Evolutionary conservation across 2,113 vertebrate species (phyloP), one percentile per base, ranked within the genome.

Genomic region (Tiliqua scincoides): DNA sequence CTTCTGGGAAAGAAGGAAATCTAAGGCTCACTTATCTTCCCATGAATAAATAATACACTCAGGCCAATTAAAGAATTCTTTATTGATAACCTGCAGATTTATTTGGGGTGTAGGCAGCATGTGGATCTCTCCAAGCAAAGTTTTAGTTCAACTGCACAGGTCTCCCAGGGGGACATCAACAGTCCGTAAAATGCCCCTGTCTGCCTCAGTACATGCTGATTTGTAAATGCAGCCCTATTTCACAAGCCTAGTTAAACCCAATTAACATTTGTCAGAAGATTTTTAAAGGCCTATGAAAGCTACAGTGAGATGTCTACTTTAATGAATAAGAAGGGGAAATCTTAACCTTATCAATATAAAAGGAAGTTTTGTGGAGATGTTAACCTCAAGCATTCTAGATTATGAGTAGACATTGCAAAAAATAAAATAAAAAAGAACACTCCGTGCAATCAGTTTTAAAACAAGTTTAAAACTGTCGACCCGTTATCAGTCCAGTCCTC

Each of bases 1-100:
- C 89, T 93, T 94, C 88, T 93, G 91, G 83, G 85, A 92, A 93
- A 92, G 88, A 77, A 86, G 43, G 83, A 57, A 59, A 90, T 92
- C 88, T 89, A 85, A 90, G 70, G 62, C 78, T 92, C 79, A 0
- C 91, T 94, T 92, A 90, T 87, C 88, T 91, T 91, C 75, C 67
- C 35, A 14, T 90, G 89, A 92, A 93, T 92, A 92, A 94, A 91
- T 92, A 83, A 92, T 90, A 32, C 2, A 72, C 82, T 88, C 35
- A 48, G 89, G 63, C 85, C 87, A 93, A 93, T 94, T 95, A 92
- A 81, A 81, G 93, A 90, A 74, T 79, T 82, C 85, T 87, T 86
- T 91, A 88, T 86, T 89, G 91, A 92, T 92, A 93, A 91, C 61
- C 75, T 75, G 57, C 72, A 90, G 88, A 86, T 90, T 92, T 93